phyloP scores from a whole-genome alignment of 2,888 invertebrate genomes.

The Hydropsyche betteni region DNA sequence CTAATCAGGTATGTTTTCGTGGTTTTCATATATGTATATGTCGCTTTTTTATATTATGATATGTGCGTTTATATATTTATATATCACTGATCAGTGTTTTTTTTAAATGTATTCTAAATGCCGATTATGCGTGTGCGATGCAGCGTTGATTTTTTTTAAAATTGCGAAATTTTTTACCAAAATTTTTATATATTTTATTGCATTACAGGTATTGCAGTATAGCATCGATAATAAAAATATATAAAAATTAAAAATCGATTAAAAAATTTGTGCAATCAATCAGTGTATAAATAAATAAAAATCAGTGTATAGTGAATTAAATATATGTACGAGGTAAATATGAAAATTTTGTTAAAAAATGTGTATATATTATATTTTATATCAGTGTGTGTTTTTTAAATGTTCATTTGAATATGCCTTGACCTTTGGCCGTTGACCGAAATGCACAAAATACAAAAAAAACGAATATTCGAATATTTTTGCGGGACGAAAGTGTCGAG shows the following conservation, averaged over 20 bases:
- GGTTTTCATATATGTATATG: neutral
- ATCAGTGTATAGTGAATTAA: no score
- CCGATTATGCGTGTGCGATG: constrained; percentile 35
- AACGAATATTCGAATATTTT: no score
- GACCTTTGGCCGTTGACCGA: no score
- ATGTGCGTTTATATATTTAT: constrained; percentile 32
- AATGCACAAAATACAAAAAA: no score
- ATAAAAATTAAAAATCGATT: constrained; percentile 1
- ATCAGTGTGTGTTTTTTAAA: no score
- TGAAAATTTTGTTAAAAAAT: no score
- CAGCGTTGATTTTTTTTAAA: constrained; percentile 41
- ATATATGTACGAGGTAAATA: no score
- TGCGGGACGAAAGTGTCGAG: no score
- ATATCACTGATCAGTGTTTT: constrained; percentile 54
- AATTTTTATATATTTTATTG: constrained; percentile 12
- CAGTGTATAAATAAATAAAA: neutral
- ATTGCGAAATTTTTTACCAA: constrained; percentile 28
- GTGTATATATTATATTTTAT: no score
- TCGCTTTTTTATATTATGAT: no score
- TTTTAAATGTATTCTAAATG: constrained; percentile 40
- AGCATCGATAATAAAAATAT: neutral
- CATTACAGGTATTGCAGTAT: constrained; percentile 20
- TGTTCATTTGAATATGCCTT: no score
- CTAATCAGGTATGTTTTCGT: constrained; percentile 62
- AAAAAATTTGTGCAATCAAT: neutral